These are phyloP conservation scores for Rhinogobio ventralis DNA, from an alignment of 2,797 vertebrate species.

Conservation along the genomic window DNA sequence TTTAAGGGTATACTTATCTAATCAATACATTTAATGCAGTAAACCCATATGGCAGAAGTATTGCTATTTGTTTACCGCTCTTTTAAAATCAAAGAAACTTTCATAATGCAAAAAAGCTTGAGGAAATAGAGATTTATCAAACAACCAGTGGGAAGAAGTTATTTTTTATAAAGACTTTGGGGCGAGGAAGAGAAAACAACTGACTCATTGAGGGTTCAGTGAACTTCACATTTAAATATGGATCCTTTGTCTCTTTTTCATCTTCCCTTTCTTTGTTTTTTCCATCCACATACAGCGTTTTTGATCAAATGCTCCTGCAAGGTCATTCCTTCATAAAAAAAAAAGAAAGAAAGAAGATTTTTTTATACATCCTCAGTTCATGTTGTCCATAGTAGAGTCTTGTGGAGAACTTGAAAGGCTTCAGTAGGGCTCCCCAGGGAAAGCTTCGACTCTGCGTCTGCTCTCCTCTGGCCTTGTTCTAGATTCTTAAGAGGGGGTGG, in stretches of 20 bases:
- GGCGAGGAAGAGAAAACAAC: conserved; percentile 38
- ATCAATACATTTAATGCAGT: conserved; percentile 25
- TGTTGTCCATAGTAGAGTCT: conserved; percentile 49
- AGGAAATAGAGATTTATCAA: conserved; percentile 14
- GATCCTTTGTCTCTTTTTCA: conserved; percentile 20
- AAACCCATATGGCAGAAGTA: conserved; percentile 3
- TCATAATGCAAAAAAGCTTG: background rate
- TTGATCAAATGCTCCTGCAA: conserved; percentile 47
- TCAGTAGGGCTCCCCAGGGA: conserved; percentile 55
- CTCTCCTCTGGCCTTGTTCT: conserved; percentile 44
- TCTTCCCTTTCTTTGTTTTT: conserved; percentile 13
- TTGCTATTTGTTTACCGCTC: background rate
- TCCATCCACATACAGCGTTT: conserved; percentile 27
- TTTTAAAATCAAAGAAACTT: conserved; percentile 2
- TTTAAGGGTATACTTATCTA: conserved; percentile 18
- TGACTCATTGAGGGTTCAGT: conserved; percentile 33
- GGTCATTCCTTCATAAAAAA: conserved; percentile 38
- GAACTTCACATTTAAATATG: conserved; percentile 23
- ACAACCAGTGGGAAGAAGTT: conserved; percentile 22
- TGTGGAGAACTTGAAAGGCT: conserved; percentile 63
- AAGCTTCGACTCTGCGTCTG: conserved; percentile 49
- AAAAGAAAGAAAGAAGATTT: conserved; percentile 23
- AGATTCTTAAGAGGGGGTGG: conserved; percentile 34
- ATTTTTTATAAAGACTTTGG: conserved; percentile 47
- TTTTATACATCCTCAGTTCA: conserved; percentile 50